A percentile compares a stretch with the other conserved stretches of the same genome.
Conservation (phyloP, 23 tunicate species). For the Phallusia fumigata region DNA sequence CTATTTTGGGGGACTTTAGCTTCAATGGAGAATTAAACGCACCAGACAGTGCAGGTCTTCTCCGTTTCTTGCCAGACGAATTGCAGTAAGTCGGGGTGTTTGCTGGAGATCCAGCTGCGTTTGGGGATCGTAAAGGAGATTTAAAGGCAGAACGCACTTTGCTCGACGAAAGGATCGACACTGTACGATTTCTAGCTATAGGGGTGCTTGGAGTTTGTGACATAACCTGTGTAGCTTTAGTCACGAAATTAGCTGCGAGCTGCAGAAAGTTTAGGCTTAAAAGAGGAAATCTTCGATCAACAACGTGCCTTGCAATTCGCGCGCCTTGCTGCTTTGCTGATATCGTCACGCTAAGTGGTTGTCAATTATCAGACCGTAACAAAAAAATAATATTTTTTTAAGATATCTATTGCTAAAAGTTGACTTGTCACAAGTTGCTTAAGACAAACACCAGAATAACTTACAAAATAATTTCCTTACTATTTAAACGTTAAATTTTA, state of each 20-base stretch:
- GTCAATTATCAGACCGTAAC: too few species aligned
- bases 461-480: too few species aligned
- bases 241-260: too few species aligned
- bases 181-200: conserved; percentile 37
- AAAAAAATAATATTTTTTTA: too few species aligned
- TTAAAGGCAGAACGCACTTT: conserved; percentile 82
- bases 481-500: too few species aligned
- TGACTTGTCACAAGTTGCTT: background rate
- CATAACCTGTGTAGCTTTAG: background rate
- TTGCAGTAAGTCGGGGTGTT: background rate
- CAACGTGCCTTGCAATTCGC: too few species aligned
- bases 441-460: too few species aligned
- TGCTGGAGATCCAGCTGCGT: background rate
- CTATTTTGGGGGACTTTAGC: conserved; percentile 7
- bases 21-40: conserved; percentile 60
- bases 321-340: too few species aligned
- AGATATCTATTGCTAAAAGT: too few species aligned
- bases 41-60: conserved; percentile 26
- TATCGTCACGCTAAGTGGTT: too few species aligned
- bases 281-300: too few species aligned
- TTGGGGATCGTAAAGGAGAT: conserved; percentile 58
- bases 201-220: conserved; percentile 36
- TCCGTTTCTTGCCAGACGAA: background rate
- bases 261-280: too few species aligned
- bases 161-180: conserved; percentile 42